These are phyloP conservation scores for Gnathonemus echidnorhynchus DNA, from an alignment of 2,113 vertebrate species.

Conservation along the genomic window DNA sequence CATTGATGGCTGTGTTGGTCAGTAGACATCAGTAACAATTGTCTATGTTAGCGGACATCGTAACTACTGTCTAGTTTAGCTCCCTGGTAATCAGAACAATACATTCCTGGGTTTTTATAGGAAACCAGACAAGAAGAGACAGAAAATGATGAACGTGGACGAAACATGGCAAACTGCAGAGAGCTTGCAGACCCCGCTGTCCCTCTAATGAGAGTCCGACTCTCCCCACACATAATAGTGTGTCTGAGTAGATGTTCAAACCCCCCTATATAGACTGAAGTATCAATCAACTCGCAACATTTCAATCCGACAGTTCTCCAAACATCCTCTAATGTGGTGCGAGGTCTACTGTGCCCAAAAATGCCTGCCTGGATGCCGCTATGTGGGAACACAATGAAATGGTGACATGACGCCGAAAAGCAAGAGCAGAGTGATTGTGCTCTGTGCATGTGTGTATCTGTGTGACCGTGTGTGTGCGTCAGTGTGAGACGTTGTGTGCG, in stretches of 20 bases:
- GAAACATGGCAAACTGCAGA: neutral
- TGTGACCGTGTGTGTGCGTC: neutral
- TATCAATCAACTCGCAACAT: neutral
- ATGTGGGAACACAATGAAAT: neutral
- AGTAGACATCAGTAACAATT: neutral
- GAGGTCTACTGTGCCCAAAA: neutral
- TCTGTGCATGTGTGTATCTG: neutral
- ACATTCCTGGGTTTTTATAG: neutral
- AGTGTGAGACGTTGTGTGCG: no score
- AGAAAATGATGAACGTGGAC: neutral
- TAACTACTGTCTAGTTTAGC: neutral
- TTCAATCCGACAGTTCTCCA: neutral
- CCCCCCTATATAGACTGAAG: neutral
- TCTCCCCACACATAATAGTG: neutral
- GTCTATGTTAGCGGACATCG: neutral
- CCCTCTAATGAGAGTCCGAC: neutral
- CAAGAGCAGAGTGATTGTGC: neutral
- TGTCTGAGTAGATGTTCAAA: neutral
- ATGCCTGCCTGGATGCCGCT: neutral
- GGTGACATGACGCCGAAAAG: neutral
- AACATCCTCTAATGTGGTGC: neutral
- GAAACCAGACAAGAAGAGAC: neutral
- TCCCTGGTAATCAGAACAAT: neutral
- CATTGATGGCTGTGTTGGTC: neutral
- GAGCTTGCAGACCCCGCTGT: neutral